Evolutionary conservation across 2,797 vertebrate species (phyloP).

Genomic region (Macrochelys suwanniensis): DNA sequence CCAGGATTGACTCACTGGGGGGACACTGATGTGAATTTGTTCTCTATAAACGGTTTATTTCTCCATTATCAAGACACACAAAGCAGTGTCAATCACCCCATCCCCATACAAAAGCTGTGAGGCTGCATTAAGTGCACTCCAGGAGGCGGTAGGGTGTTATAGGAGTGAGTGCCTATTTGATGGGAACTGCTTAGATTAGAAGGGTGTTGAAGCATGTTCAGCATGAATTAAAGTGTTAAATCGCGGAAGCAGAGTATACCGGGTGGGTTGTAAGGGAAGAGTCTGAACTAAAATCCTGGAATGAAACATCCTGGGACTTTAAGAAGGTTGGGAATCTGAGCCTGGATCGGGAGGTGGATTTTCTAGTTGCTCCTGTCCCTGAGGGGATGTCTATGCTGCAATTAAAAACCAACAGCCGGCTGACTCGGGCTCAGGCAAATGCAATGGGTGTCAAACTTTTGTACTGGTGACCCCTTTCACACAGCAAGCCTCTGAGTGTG

Average conservation of each 20-base stretch:
- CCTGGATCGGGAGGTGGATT: neutral
- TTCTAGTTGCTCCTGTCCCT: neutral
- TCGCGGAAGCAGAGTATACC: neutral
- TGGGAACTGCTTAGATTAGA: conserved; percentile 2
- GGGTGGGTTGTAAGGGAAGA: neutral
- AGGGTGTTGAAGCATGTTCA: conserved; percentile 20
- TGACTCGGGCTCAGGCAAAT: neutral
- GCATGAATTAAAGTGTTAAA: conserved; percentile 27
- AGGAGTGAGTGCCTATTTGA: conserved; percentile 17
- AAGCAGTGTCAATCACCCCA: conserved; percentile 57
- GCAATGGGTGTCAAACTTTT: too few species aligned
- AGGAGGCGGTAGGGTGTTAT: conserved; percentile 17
- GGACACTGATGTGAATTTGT: conserved; percentile 42
- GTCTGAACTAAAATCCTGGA: neutral
- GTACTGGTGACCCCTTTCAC: too few species aligned
- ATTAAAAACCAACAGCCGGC: neutral
- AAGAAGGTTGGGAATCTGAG: neutral
- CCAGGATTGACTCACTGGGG: conserved; percentile 22
- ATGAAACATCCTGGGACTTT: neutral
- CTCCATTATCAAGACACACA: conserved; percentile 36
- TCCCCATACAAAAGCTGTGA: conserved; percentile 55
- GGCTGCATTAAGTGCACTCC: neutral
- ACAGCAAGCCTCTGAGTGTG: too few species aligned
- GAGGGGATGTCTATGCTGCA: neutral
- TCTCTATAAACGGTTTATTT: conserved; percentile 21